These are phyloP conservation scores for Eubasilissa splendida DNA, from an alignment of 2,888 invertebrate genomes.

Conservation along the genomic window DNA sequence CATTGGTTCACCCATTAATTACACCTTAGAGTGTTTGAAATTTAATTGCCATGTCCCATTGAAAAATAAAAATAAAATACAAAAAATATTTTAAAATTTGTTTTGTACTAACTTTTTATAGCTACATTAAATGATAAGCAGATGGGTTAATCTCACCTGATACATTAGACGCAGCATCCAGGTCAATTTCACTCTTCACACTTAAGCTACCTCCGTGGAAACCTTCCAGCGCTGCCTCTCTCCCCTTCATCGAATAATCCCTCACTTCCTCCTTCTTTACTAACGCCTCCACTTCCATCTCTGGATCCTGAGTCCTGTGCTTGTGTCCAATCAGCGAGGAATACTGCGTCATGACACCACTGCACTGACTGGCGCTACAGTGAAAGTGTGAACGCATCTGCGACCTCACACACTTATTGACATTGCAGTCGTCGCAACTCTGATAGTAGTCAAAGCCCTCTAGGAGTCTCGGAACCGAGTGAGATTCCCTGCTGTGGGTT, in stretches of 20 bases:
- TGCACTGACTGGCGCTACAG: constrained; percentile 70
- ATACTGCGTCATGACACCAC: constrained; percentile 70
- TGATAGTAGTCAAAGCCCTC: constrained; percentile 89
- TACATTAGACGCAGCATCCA: constrained; percentile 65
- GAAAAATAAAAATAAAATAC: too few relatives aligned
- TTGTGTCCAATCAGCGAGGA: constrained; percentile 71
- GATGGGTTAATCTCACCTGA: constrained; percentile 64
- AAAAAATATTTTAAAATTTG: background rate
- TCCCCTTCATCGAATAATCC: constrained; percentile 71
- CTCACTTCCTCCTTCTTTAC: constrained; percentile 70
- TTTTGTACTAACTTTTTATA: background rate
- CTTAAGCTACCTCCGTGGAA: constrained; percentile 67
- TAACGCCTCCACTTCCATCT: constrained; percentile 67
- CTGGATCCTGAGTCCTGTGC: constrained; percentile 63
- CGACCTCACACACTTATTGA: constrained; percentile 65
- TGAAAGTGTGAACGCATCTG: constrained; percentile 70
- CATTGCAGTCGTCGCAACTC: constrained; percentile 71
- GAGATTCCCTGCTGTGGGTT: constrained; percentile 89
- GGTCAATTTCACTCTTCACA: constrained; percentile 66
- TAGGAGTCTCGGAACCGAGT: constrained; percentile 85
- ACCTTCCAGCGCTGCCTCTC: constrained; percentile 66
- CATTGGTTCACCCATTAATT: too few relatives aligned
- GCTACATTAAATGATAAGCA: too few relatives aligned
- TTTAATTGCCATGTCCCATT: too few relatives aligned
- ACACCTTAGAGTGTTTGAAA: too few relatives aligned